Evolutionary conservation across 1,140 invertebrate genomes (phyloP).

Genomic region (Latrodectus geometricus): DNA sequence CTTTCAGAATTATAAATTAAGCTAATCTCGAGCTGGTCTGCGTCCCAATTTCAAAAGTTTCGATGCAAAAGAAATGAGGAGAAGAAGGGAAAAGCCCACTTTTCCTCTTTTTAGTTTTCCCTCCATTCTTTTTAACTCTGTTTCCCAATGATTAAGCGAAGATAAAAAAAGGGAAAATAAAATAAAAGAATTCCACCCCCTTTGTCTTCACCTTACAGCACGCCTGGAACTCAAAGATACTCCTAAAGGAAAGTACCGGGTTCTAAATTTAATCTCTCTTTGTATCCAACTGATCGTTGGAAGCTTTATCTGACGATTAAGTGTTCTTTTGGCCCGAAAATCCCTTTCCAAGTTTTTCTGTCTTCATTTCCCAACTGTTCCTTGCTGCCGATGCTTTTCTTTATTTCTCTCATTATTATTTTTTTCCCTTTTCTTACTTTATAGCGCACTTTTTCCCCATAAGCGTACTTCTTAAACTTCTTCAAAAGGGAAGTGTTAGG

Average conservation of each 20-base stretch:
- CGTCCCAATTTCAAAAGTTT: conserved; percentile 47
- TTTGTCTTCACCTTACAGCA: conserved; percentile 44
- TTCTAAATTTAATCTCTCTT: conserved; percentile 51
- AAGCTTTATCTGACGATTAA: conserved; percentile 53
- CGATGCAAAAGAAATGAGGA: conserved; percentile 3
- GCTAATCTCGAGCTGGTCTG: conserved; percentile 36
- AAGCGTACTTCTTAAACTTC: conserved; percentile 34
- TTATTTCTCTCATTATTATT: conserved; percentile 11
- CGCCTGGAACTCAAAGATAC: conserved; percentile 45
- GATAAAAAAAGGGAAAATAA: conserved; percentile 14
- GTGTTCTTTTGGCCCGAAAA: conserved; percentile 53
- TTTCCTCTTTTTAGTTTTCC: background rate
- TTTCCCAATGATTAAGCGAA: conserved; percentile 31
- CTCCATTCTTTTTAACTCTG: conserved; percentile 1
- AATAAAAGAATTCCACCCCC: conserved; percentile 10
- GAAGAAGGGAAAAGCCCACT: background rate
- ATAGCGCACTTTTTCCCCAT: conserved; percentile 10
- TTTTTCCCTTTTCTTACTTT: conserved; percentile 17
- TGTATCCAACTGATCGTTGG: conserved; percentile 30
- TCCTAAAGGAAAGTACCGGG: conserved; percentile 16
- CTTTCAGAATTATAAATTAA: conserved; percentile 45
- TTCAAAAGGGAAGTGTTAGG: conserved; percentile 29
- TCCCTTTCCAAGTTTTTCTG: conserved; percentile 46
- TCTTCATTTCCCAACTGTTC: conserved; percentile 29
- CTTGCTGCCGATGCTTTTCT: conserved; percentile 4